Conservation (phyloP, 1,140 invertebrate genomes). For the Notospermus geniculatus region DNA sequence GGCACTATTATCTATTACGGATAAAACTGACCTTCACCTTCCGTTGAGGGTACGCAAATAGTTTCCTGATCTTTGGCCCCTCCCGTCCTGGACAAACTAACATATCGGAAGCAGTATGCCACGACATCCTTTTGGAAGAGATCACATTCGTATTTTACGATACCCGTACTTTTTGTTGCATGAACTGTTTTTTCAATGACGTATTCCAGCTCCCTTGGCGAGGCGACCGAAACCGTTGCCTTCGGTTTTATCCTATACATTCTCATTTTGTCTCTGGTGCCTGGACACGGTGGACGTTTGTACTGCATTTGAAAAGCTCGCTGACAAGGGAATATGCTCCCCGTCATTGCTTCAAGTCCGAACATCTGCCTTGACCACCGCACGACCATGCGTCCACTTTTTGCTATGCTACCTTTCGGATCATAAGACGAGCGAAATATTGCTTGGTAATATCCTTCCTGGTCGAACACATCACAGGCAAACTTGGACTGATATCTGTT, state of each 20-base stretch:
- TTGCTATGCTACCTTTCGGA: background rate
- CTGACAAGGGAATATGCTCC: background rate
- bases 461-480: background rate
- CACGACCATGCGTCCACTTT: background rate
- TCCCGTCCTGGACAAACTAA: background rate
- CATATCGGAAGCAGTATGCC: conserved; percentile 1
- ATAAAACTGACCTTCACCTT: conserved; percentile 1
- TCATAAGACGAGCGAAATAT: background rate
- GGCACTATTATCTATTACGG: too few relatives aligned
- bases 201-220: background rate
- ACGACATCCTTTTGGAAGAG: background rate
- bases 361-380: background rate
- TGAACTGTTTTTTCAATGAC: background rate
- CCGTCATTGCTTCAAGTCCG: background rate
- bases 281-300: background rate
- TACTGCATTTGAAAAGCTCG: background rate
- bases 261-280: background rate
- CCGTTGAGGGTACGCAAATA: background rate
- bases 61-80: background rate
- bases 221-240: background rate
- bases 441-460: conserved; percentile 5
- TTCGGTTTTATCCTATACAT: background rate
- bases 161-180: background rate
- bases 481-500: background rate
- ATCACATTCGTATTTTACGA: background rate